Conservation (phyloP, 2,888 invertebrate species). For the Troilus luridus region DNA sequence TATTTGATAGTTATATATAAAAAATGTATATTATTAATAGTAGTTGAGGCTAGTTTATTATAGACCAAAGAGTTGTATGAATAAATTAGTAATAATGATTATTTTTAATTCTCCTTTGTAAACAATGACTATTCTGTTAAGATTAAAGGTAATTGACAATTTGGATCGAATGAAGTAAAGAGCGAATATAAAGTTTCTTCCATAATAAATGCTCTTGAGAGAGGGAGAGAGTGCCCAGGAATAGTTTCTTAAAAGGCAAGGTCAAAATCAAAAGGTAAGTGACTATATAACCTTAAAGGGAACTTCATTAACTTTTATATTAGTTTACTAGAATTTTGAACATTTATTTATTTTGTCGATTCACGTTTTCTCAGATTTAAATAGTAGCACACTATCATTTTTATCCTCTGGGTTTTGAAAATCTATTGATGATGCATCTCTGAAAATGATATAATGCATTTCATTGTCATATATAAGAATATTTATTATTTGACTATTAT, state of each 20-base stretch:
- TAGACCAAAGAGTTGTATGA: conserved; percentile 40
- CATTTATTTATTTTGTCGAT: neutral
- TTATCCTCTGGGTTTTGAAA: neutral
- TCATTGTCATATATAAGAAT: neutral
- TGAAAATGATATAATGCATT: neutral
- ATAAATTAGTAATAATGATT: conserved; percentile 19
- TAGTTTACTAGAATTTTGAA: neutral
- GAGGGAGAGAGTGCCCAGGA: neutral
- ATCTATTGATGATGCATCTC: neutral
- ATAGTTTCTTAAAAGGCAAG: neutral
- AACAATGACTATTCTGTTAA: neutral
- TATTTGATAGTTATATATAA: neutral
- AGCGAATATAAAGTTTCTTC: neutral
- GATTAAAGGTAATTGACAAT: neutral
- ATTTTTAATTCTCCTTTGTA: conserved; percentile 21
- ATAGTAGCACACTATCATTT: neutral
- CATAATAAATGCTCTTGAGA: neutral
- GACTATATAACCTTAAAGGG: neutral
- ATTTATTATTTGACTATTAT: neutral
- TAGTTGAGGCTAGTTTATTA: conserved; percentile 42
- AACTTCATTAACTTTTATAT: neutral
- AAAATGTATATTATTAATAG: conserved; percentile 15
- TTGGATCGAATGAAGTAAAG: neutral
- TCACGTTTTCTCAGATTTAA: neutral
- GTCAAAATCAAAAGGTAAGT: neutral